phyloP scores from a whole-genome alignment of 2,797 vertebrate species.

The Brotogeris chrysoptera region DNA sequence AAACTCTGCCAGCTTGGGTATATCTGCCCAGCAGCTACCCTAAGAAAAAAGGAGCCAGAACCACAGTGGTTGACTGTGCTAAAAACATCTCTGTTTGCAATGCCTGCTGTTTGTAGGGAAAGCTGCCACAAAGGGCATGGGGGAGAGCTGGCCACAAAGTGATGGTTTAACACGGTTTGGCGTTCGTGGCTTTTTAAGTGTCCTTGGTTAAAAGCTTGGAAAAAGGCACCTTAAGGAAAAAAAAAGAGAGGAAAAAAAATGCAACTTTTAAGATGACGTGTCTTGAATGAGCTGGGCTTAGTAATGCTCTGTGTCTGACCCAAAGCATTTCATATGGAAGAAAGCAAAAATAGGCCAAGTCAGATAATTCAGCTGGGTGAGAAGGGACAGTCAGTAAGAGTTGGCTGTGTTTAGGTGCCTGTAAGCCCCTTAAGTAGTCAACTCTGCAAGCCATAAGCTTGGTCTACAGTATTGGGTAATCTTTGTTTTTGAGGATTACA shows the following conservation, averaged over 20 bases:
- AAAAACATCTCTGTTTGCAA: neutral
- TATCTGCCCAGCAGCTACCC: neutral
- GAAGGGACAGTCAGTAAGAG: neutral
- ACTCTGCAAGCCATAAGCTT: neutral
- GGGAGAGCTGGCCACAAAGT: neutral
- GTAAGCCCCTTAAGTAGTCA: neutral
- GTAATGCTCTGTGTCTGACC: neutral
- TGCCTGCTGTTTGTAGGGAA: accelerated
- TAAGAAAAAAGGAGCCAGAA: neutral
- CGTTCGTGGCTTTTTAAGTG: accelerated
- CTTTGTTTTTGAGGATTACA: neutral
- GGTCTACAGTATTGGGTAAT: neutral
- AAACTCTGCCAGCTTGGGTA: neutral
- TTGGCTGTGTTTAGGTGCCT: neutral
- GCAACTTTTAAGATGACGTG: neutral
- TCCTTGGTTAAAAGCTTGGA: neutral
- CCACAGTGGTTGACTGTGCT: neutral
- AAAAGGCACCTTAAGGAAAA: neutral
- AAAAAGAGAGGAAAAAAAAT: neutral
- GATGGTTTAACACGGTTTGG: accelerated
- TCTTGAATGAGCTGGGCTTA: neutral
- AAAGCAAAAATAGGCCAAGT: slow-evolving; percentile 65
- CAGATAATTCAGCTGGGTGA: slow-evolving; percentile 8
- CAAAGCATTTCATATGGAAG: slow-evolving; percentile 32
- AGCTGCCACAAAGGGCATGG: accelerated